phyloP scores from a whole-genome alignment of 1,140 invertebrate genomes.

The Uloborus diversus region DNA sequence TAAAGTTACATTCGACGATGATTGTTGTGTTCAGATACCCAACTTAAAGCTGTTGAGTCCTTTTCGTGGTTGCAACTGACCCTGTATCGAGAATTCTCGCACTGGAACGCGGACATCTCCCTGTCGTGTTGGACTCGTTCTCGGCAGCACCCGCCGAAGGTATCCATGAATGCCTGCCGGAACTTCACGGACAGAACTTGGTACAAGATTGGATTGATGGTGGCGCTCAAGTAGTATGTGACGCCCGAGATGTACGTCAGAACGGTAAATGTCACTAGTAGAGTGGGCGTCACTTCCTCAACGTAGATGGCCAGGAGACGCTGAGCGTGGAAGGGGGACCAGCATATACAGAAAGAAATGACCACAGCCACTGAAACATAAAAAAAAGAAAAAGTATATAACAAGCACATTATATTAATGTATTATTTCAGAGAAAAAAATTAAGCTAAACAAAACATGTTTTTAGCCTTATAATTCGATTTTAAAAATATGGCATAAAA shows the following conservation, averaged over 20 bases:
- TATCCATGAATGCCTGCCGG: conserved; percentile 71
- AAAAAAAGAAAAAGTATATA: conserved; percentile 67
- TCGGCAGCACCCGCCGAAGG: conserved; percentile 16
- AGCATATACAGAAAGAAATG: conserved; percentile 92
- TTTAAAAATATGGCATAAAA: too few species aligned
- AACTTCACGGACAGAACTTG: conserved; percentile 86
- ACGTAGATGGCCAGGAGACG: conserved; percentile 70
- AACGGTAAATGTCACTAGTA: conserved; percentile 76
- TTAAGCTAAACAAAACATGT: too few species aligned
- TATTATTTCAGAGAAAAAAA: too few species aligned
- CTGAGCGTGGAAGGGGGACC: conserved; percentile 94
- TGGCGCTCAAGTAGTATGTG: conserved; percentile 83
- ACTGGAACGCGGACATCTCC: conserved; percentile 27
- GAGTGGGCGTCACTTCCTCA: conserved; percentile 73
- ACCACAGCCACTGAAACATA: conserved; percentile 86
- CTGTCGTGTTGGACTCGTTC: background rate
- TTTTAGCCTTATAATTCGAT: too few species aligned
- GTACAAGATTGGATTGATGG: conserved; percentile 84
- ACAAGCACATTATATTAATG: background rate
- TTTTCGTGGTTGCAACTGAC: conserved; percentile 18
- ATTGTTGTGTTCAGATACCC: background rate
- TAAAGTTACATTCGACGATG: background rate
- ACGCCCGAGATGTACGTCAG: conserved; percentile 79
- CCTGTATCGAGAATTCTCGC: conserved; percentile 39
- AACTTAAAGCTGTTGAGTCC: background rate